Evolutionary conservation across 2,113 vertebrate genomes (phyloP).

Genomic region (Lepus americanus): DNA sequence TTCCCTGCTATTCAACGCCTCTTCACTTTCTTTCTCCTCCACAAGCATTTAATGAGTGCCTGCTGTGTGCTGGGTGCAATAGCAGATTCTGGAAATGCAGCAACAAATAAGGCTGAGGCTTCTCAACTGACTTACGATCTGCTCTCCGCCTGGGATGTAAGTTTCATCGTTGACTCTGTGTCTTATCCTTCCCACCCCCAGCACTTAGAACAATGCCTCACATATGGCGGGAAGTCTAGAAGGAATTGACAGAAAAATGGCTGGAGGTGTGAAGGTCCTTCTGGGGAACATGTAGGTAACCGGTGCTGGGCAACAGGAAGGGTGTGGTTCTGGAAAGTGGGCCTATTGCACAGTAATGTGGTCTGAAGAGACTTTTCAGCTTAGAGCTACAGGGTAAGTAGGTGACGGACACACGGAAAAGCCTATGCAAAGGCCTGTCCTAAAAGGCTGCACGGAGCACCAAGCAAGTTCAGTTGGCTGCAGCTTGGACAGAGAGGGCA

Average conservation of each 20-base stretch:
- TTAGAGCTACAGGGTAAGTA: background rate
- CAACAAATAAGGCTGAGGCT: background rate
- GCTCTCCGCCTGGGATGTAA: background rate
- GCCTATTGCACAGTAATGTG: background rate
- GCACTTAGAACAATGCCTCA: background rate
- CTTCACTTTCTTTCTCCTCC: slow-evolving; percentile 24
- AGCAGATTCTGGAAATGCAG: background rate
- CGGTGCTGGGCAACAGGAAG: background rate
- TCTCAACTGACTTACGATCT: slow-evolving; percentile 14
- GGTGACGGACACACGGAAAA: background rate
- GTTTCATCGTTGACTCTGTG: background rate
- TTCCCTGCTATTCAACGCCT: background rate
- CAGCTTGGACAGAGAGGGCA: background rate
- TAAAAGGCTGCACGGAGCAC: background rate
- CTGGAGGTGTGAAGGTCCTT: background rate
- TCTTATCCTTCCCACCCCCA: background rate
- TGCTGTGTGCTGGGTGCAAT: background rate
- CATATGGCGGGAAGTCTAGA: background rate
- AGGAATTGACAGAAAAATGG: background rate
- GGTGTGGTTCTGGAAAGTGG: background rate
- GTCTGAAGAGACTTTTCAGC: background rate
- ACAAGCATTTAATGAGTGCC: background rate
- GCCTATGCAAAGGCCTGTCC: background rate
- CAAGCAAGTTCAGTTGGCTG: background rate
- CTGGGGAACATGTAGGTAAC: background rate